phyloP scores from a whole-genome alignment of 2,797 vertebrate species.

The Aldrovandia affinis region DNA sequence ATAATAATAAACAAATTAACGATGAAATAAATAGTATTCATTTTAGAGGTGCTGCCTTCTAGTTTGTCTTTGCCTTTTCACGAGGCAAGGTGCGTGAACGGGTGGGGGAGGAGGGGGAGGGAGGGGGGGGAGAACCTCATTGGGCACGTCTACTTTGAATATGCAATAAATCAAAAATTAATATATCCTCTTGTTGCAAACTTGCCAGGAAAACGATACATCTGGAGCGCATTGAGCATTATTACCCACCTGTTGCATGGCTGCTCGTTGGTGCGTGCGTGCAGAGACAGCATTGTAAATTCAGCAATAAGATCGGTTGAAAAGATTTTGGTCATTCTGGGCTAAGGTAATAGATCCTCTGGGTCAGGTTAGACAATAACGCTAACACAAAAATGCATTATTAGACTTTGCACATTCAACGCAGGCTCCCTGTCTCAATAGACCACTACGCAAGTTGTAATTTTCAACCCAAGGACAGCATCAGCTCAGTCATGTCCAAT shows the following conservation, averaged over 20 bases:
- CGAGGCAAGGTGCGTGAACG: not conserved
- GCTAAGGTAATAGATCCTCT: conserved; percentile 3
- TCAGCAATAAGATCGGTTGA: not conserved
- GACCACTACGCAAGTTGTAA: not conserved
- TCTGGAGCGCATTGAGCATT: conserved; percentile 13
- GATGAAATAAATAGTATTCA: too few species aligned
- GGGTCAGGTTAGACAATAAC: not conserved
- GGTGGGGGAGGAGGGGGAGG: not conserved
- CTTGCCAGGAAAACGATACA: not conserved
- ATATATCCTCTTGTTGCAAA: conserved; percentile 3
- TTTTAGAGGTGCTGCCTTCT: not conserved
- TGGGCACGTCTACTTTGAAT: not conserved
- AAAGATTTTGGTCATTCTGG: not conserved
- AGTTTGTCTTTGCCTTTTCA: not conserved
- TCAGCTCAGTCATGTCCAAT: not conserved
- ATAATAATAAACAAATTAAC: too few species aligned
- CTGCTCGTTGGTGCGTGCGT: not conserved
- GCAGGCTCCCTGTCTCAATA: not conserved
- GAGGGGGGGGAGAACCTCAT: not conserved
- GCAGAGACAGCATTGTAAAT: not conserved
- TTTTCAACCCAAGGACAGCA: not conserved
- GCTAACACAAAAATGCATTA: not conserved
- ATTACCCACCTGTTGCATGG: conserved; percentile 17
- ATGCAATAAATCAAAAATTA: conserved; percentile 13
- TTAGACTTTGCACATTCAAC: conserved; percentile 1